These are phyloP conservation scores for Subacronicta megacephala DNA, from an alignment of 2,888 invertebrate genomes.

Conservation along the genomic window DNA sequence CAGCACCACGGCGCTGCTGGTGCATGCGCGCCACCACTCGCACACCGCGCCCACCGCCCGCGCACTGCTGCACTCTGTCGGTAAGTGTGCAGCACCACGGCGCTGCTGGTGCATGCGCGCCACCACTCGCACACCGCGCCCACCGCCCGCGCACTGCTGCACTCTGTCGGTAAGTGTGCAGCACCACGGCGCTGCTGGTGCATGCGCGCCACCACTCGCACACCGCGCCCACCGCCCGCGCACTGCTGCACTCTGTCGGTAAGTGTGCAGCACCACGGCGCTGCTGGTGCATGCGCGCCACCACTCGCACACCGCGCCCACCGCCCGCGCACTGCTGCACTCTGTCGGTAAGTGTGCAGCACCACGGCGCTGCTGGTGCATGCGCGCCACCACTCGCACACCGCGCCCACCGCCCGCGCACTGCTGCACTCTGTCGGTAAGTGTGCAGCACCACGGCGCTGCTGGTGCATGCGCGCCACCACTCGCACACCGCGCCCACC, in stretches of 20 bases:
- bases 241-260: slow-evolving; percentile 94
- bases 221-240: slow-evolving; percentile 79
- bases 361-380: slow-evolving; percentile 95
- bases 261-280: slow-evolving; percentile 73
- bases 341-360: slow-evolving; percentile 60
- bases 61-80: slow-evolving; percentile 91
- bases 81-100: slow-evolving; percentile 59
- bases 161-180: no score
- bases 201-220: slow-evolving; percentile 91
- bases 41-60: slow-evolving; percentile 89
- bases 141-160: slow-evolving; percentile 94
- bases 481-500: slow-evolving; percentile 65
- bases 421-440: slow-evolving; percentile 88
- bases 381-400: slow-evolving; percentile 89
- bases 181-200: slow-evolving; percentile 95
- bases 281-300: slow-evolving; percentile 94
- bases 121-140: slow-evolving; percentile 54
- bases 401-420: slow-evolving; percentile 81
- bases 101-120: no score
- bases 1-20: background rate
- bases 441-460: slow-evolving; percentile 62
- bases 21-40: background rate
- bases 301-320: slow-evolving; percentile 65
- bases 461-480: slow-evolving; percentile 93
- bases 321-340: slow-evolving; percentile 35